Percentiles rank a stretch among this genome's conserved stretches.
These are phyloP conservation scores for Oryzias sinensis DNA, from an alignment of 2,797 vertebrate genomes.

Conservation along the genomic window DNA sequence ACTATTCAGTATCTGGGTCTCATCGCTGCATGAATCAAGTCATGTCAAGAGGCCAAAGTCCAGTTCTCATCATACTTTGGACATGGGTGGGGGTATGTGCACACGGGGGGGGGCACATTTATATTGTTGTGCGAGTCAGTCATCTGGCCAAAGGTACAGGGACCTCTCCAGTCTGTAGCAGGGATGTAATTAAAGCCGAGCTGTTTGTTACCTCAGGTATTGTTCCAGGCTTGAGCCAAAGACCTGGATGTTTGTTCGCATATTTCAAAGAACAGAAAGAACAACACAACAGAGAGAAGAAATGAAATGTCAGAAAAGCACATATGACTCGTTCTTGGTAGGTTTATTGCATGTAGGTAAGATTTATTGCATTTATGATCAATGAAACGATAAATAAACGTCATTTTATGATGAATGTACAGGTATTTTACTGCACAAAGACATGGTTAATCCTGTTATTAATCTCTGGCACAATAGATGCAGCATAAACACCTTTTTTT, in stretches of 20 bases:
- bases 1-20: slow-evolving; percentile 80
- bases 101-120: slow-evolving; percentile 45
- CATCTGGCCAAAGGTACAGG: slow-evolving; percentile 54
- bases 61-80: slow-evolving; percentile 60
- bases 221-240: slow-evolving; percentile 26
- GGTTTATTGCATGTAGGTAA: too few species aligned
- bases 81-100: slow-evolving; percentile 36
- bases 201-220: slow-evolving; percentile 61
- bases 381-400: too few species aligned
- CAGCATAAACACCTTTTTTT: too few species aligned
- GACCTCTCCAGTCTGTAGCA: slow-evolving; percentile 21
- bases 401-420: too few species aligned
- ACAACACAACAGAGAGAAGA: slow-evolving; percentile 4
- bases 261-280: slow-evolving; percentile 14
- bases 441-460: too few species aligned
- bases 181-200: slow-evolving; percentile 68
- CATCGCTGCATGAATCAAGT: slow-evolving; percentile 74
- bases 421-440: too few species aligned
- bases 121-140: slow-evolving; percentile 60
- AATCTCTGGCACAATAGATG: too few species aligned
- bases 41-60: slow-evolving; percentile 64
- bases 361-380: too few species aligned
- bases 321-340: too few species aligned
- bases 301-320: too few species aligned
- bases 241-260: slow-evolving; percentile 26